Base-by-base conservation (phyloP, 2,797 vertebrate species). In the Chromis chromis region DNA sequence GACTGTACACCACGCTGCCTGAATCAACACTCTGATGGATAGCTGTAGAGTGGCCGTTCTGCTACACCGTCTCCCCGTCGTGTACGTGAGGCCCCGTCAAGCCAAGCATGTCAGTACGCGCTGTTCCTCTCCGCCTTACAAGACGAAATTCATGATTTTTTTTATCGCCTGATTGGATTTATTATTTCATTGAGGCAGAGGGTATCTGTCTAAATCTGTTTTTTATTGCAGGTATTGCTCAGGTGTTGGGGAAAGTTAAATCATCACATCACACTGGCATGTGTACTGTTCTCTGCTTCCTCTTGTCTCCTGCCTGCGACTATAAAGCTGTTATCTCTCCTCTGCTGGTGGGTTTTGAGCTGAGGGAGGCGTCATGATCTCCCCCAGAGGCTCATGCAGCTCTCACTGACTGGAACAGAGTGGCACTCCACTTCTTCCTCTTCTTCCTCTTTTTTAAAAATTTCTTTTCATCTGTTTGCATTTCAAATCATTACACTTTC, bases 311-410 rank as follows among this genome's bases (percentile, higher is more conserved):
- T 63, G 58, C 55, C 66, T 70, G 54, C 39, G 56, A 69, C 69
- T 65, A 12, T 71, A 57, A 79, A 85, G 76, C 78, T 39, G 74
- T 81, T 85, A 63, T 87, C 65, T 85, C 65, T 11, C 40, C 72
- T 73, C 69, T 71, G 73, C 83, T 86, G 79, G 78, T 81, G 75
- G 74, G 76, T 64, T 27, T 65, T 6, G 59, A 78, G 72, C 73
- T 1, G 2, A 72, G 69, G 76, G 67, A 78, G 77, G 67, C 58
- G 12, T 77, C 82, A 78, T 84, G 76, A 80, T 88, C 86, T 76
- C 81, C 71, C 75, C 81, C 19, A 21, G 21, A 79, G 82, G 78
- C 80, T 75, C 58, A 22, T 48, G 40, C 62, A 21, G 78, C 78
- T 68, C 73, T 81, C n/a, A 12, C 70, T 70, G 71, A 75, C 59